Conservation (phyloP, 1,140 invertebrate genomes). For the Drosophila orosa region DNA sequence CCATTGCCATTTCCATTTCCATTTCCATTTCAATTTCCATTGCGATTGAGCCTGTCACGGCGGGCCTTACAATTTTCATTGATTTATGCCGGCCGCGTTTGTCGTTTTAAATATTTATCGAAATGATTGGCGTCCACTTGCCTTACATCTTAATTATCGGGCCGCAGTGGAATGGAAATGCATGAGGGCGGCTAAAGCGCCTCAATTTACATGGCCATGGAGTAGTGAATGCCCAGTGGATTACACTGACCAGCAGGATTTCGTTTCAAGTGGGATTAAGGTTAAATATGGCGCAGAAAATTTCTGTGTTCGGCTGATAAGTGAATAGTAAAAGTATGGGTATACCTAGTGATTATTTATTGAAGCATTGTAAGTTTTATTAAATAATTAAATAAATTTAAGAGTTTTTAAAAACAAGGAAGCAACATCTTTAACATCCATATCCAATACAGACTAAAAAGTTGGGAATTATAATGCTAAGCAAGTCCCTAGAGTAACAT, state of each 20-base stretch:
- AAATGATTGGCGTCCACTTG: conserved; percentile 62
- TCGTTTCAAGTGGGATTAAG: not conserved
- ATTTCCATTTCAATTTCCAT: conserved; percentile 17
- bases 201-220: conserved; percentile 51
- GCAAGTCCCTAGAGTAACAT: not conserved
- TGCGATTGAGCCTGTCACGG: conserved; percentile 29
- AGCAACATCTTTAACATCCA: too few species aligned
- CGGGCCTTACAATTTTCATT: conserved; percentile 47
- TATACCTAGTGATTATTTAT: not conserved
- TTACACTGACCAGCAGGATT: conserved; percentile 36
- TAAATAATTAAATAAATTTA: too few species aligned
- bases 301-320: fast-evolving
- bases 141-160: conserved; percentile 60
- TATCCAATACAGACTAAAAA: too few species aligned
- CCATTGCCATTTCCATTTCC: conserved; percentile 1
- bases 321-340: too few species aligned
- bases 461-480: not conserved
- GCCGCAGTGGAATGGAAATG: conserved; percentile 29
- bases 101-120: conserved; percentile 66
- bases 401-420: too few species aligned
- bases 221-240: conserved; percentile 31
- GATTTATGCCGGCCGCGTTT: conserved; percentile 58
- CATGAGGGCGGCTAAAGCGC: conserved; percentile 34
- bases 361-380: too few species aligned
- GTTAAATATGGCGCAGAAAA: not conserved